These are phyloP conservation scores for Trimorus sp. DNA, from an alignment of 2,888 invertebrate species.

Conservation along the genomic window DNA sequence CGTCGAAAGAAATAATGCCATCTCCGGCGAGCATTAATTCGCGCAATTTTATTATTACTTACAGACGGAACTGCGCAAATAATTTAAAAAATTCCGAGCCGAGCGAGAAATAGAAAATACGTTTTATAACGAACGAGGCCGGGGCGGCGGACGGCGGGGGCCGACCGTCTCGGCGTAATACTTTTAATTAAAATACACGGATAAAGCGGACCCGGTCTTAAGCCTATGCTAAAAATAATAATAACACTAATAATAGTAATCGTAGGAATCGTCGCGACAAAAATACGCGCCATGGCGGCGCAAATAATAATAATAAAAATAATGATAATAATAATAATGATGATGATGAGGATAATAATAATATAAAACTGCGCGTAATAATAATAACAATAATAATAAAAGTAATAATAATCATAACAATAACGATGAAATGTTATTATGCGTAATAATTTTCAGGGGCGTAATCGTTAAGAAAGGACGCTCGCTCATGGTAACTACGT, in stretches of 20 bases:
- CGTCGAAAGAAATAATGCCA: conserved; percentile 64
- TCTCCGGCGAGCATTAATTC: conserved; percentile 61
- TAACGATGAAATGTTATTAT: conserved; percentile 80
- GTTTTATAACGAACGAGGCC: conserved; percentile 29
- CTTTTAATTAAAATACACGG: conserved; percentile 58
- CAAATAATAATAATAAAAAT: conserved; percentile 65
- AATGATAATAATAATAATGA: conserved; percentile 68
- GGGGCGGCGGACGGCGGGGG: neutral
- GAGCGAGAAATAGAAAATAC: conserved; percentile 59
- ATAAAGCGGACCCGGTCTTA: conserved; percentile 41
- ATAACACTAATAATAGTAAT: conserved; percentile 47
- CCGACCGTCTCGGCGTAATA: conserved; percentile 26
- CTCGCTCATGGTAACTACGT: conserved; percentile 78
- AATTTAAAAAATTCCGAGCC: conserved; percentile 53
- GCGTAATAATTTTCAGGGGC: conserved; percentile 81
- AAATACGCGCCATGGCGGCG: conserved; percentile 43
- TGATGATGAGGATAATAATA: conserved; percentile 58
- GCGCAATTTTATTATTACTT: conserved; percentile 63
- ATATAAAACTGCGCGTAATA: conserved; percentile 70
- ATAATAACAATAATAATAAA: conserved; percentile 75
- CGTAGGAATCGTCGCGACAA: conserved; percentile 43
- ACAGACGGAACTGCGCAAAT: conserved; percentile 58
- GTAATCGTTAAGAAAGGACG: conserved; percentile 82
- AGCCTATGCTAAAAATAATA: conserved; percentile 59
- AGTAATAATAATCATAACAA: conserved; percentile 79